Evolutionary conservation across 1,140 invertebrate species (phyloP).

Genomic region (Drosophila bifasciata): DNA sequence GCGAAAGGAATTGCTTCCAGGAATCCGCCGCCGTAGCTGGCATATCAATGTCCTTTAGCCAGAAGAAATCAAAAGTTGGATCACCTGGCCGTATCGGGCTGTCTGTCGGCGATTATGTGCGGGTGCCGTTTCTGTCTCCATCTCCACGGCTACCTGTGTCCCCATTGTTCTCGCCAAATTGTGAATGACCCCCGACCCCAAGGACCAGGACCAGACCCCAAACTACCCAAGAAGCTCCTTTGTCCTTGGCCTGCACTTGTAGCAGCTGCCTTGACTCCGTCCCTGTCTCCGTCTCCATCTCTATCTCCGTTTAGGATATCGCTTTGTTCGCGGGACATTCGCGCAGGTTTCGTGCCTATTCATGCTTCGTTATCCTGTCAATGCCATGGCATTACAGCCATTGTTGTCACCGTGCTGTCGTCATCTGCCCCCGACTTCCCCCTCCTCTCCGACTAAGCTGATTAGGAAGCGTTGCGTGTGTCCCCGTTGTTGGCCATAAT

Average conservation of each 20-base stretch:
- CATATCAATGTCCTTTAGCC: conserved; percentile 79
- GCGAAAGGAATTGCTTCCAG: conserved; percentile 83
- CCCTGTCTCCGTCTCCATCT: too few relatives aligned
- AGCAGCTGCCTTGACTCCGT: conserved; percentile 75
- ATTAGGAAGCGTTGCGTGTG: conserved; percentile 50
- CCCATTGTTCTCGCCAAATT: conserved; percentile 61
- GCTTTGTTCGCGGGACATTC: conserved; percentile 36
- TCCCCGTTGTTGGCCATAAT: conserved; percentile 21
- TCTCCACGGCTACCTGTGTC: conserved; percentile 61
- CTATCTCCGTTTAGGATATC: conserved; percentile 8
- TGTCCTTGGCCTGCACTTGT: conserved; percentile 55
- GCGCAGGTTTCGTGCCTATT: conserved; percentile 77
- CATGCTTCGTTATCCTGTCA: conserved; percentile 82
- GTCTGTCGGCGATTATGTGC: conserved; percentile 68
- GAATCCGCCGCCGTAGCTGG: conserved; percentile 57
- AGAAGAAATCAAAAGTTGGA: conserved; percentile 83
- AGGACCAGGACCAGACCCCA: conserved; percentile 37
- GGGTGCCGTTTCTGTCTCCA: conserved; percentile 51
- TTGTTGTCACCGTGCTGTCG: conserved; percentile 67
- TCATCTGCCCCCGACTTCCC: conserved; percentile 8
- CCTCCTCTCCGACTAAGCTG: conserved; percentile 49
- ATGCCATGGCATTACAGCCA: conserved; percentile 60
- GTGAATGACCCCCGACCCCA: conserved; percentile 65
- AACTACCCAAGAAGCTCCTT: conserved; percentile 43
- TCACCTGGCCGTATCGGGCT: conserved; percentile 75